A percentile compares a stretch with the other conserved stretches of the same genome.
Evolutionary conservation across 1,140 invertebrate genomes (phyloP).

Genomic region (Uloborus diversus): DNA sequence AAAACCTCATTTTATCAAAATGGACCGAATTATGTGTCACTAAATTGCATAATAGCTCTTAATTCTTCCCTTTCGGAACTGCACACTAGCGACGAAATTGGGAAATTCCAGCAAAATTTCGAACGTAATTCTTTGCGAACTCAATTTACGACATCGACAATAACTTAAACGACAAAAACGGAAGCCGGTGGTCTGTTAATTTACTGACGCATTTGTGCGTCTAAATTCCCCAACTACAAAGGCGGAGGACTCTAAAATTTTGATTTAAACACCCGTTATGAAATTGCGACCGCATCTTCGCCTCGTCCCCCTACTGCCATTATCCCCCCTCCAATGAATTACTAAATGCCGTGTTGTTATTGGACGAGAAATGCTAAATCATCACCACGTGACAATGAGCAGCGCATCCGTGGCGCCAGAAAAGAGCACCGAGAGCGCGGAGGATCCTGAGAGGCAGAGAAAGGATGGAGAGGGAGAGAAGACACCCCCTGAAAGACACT

Average conservation of each 20-base stretch:
- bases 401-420: conserved; percentile 4
- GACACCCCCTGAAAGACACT: conserved; percentile 23
- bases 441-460: conserved; percentile 25
- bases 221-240: background rate
- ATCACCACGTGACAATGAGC: conserved; percentile 54
- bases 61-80: too few species aligned
- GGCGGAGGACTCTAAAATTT: conserved; percentile 14
- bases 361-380: conserved; percentile 56
- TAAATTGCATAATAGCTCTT: too few species aligned
- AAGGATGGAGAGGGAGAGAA: conserved; percentile 3
- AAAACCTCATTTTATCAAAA: too few species aligned
- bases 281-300: conserved; percentile 45
- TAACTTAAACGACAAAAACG: too few species aligned
- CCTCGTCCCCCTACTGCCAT: background rate
- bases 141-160: too few species aligned
- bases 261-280: conserved; percentile 45
- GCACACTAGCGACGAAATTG: too few species aligned
- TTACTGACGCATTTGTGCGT: background rate
- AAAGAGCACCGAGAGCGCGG: conserved; percentile 19
- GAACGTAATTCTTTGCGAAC: too few species aligned
- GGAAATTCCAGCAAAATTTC: too few species aligned
- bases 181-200: too few species aligned
- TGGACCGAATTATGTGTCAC: too few species aligned
- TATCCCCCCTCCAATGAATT: conserved; percentile 21
- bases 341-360: conserved; percentile 55